A percentile compares a stretch with the other conserved stretches of the same genome.
Evolutionary conservation across 1,140 invertebrate genomes (phyloP).

Genomic region (Sipha flava): DNA sequence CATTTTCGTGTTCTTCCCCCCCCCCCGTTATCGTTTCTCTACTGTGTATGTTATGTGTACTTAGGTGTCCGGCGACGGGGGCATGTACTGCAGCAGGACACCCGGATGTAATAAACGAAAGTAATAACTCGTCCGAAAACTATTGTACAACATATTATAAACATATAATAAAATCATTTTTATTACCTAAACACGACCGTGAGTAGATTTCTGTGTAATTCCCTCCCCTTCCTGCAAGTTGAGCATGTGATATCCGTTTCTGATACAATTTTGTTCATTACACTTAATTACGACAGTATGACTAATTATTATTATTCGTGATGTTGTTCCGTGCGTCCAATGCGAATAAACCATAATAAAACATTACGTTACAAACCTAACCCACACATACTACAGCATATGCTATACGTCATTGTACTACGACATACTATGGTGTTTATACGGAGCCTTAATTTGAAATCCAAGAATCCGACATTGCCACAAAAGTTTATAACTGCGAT

Average conservation of each 20-base stretch:
- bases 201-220: conserved; percentile 5
- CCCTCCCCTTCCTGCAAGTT: neutral
- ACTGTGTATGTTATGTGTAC: neutral
- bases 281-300: neutral
- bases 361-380: too few relatives aligned
- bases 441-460: too few relatives aligned
- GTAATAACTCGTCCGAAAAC: neutral
- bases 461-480: too few relatives aligned
- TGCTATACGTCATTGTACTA: too few relatives aligned
- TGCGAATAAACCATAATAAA: neutral
- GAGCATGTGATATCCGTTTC: neutral
- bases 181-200: conserved; percentile 8
- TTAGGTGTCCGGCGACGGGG: neutral
- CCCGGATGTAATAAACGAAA: conserved; percentile 22
- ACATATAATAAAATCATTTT: conserved; percentile 17
- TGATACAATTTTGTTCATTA: neutral
- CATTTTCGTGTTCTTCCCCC: neutral
- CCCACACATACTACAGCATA: too few relatives aligned
- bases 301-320: neutral
- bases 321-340: neutral
- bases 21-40: too few relatives aligned
- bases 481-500: too few relatives aligned
- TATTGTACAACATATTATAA: neutral
- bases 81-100: neutral
- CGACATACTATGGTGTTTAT: too few relatives aligned